Percentiles rank a stretch among this genome's conserved stretches.
These are phyloP conservation scores for Lophura nycthemera DNA, from an alignment of 2,113 vertebrate genomes.

Conservation along the genomic window DNA sequence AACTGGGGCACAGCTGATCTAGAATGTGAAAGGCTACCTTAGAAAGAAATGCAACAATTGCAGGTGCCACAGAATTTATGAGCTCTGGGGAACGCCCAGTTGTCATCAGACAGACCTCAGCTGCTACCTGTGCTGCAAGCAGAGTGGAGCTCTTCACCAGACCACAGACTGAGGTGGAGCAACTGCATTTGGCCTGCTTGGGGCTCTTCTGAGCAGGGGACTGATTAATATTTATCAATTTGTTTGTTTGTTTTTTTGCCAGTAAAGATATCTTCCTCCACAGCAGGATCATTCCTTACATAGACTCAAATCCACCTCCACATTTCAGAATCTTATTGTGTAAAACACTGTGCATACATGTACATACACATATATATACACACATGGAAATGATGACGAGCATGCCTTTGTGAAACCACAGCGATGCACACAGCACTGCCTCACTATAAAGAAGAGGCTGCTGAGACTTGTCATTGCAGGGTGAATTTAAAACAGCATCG, in stretches of 20 bases:
- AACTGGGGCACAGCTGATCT: not conserved
- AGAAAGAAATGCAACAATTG: not conserved
- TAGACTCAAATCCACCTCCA: not conserved
- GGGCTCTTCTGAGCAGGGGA: not conserved
- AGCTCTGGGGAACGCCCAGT: not conserved
- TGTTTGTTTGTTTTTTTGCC: not conserved
- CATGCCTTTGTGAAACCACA: not conserved
- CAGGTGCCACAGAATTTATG: not conserved
- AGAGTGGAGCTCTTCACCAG: fast-evolving
- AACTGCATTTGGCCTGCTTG: fast-evolving
- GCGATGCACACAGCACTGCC: not conserved
- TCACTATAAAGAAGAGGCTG: not conserved
- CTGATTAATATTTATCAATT: too few species aligned
- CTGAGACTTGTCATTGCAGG: not conserved
- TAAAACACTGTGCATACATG: not conserved
- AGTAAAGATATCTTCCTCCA: not conserved
- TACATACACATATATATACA: too few species aligned
- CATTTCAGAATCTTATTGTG: not conserved
- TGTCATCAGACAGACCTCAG: not conserved
- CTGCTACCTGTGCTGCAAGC: not conserved
- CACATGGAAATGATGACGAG: not conserved
- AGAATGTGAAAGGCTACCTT: not conserved
- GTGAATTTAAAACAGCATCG: conserved; percentile 22
- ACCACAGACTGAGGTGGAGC: not conserved
- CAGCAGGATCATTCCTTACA: not conserved